Evolutionary conservation across 1,140 invertebrate species (phyloP).

Genomic region (Eurytemora carolleeae): DNA sequence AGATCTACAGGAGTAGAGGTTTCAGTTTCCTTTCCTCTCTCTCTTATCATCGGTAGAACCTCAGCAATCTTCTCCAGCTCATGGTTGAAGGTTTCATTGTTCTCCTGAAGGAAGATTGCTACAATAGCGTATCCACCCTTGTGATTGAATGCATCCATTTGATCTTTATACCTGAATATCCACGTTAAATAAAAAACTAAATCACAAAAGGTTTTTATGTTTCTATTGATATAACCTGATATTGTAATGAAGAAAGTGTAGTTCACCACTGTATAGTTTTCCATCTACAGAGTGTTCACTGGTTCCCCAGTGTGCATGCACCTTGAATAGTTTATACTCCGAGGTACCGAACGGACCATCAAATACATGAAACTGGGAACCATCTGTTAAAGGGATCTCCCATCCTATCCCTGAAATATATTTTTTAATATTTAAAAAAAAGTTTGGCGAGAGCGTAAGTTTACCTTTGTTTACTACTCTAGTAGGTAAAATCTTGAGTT

Average conservation of each 20-base stretch:
- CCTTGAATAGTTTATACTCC: not conserved
- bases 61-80: not conserved
- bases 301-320: not conserved
- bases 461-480: too few relatives aligned
- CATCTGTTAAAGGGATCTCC: too few relatives aligned
- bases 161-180: not conserved
- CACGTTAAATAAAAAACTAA: not conserved
- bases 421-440: too few relatives aligned
- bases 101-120: not conserved
- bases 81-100: not conserved
- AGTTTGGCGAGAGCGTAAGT: too few relatives aligned
- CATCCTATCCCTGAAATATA: too few relatives aligned
- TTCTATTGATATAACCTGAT: not conserved
- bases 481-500: too few relatives aligned
- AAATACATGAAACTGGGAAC: too few relatives aligned
- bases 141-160: not conserved
- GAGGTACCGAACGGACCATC: too few relatives aligned
- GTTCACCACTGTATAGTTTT: not conserved
- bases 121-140: not conserved
- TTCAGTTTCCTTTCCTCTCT: not conserved
- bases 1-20: not conserved
- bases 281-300: not conserved
- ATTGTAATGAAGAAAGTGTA: not conserved
- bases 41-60: not conserved
- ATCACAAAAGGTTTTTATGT: not conserved